Base-by-base conservation (phyloP, 2,888 invertebrate species). In the Slavum lentiscoides region DNA sequence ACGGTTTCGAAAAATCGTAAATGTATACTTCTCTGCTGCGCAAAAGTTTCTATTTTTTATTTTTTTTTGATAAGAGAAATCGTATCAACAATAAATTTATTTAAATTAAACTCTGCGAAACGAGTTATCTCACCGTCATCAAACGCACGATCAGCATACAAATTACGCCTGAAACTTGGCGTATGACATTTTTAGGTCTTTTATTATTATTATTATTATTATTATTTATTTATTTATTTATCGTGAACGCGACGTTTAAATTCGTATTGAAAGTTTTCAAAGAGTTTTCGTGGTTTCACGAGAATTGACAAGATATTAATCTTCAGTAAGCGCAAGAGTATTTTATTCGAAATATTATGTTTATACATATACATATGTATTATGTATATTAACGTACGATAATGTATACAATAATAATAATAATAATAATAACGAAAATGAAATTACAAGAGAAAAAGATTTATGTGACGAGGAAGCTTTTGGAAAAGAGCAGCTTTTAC, bases 401-500 rank as follows among this genome's bases (percentile, higher is more conserved):
- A 53, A 59, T 21, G 2, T 74, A 74, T 53, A 7, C 1, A 9
- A 43, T 9, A 43, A 64, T 19, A 55, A 37, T 55, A 55, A 64
- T 73, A 43, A 73, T 74, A 30, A 61, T 11, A 13, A 62, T 62
- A 64, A 74, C 62, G 53, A n/a, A n/a, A 55, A 53, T 53, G 53
- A 69, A 69, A 61, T 53, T 49, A 61, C 49, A 61, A 77, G 59
- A 49, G 49, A 76, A 76, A 76, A 76, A 77, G 76, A 77, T 77
- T 77, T 77, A 69, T 61, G 4, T 4, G 23, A 55, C 19, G 17
- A 62, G 69, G 37, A 53, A 72, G 64, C 58, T 72, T 80, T 80
- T 37, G 80, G 64, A 72, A 80, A 70, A 80, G 64, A 80, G 72
- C 70, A 72, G 64, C 80, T 80, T 80, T 72, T 70, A 70, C 68